Evolutionary conservation across 2,797 vertebrate genomes (phyloP).

Genomic region (Lepilemur septentrionalis): DNA sequence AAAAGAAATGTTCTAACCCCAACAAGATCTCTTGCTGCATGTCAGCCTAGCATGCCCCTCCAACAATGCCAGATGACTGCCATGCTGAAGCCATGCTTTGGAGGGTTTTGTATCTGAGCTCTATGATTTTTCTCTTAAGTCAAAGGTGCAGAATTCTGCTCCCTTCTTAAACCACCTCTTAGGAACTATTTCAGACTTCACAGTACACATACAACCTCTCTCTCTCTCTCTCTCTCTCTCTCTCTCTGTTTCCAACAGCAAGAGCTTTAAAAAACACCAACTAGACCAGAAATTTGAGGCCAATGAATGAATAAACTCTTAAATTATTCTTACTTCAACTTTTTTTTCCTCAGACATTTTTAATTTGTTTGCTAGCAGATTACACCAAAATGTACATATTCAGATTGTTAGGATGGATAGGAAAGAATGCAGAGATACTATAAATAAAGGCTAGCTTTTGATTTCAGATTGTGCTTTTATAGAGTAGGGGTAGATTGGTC

Average conservation of each 20-base stretch:
- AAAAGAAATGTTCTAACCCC: not conserved
- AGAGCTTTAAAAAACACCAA: not conserved
- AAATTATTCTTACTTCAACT: not conserved
- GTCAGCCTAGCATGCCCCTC: not conserved
- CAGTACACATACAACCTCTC: not conserved
- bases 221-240: too few relatives aligned
- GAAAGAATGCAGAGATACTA: not conserved
- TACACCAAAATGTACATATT: not conserved
- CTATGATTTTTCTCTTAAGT: slow-evolving; percentile 45
- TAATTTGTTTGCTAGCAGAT: not conserved
- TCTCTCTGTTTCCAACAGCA: not conserved
- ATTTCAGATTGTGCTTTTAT: not conserved
- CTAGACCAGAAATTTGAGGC: not conserved
- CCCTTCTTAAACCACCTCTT: slow-evolving; percentile 4
- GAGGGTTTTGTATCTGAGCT: slow-evolving; percentile 28
- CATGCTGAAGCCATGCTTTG: not conserved
- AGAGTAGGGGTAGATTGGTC: not conserved
- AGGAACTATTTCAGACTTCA: slow-evolving; percentile 20
- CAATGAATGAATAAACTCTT: not conserved
- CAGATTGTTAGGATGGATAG: not conserved
- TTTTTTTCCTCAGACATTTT: not conserved
- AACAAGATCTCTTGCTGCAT: not conserved
- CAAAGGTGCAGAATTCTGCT: slow-evolving; percentile 5
- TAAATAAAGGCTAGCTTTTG: not conserved
- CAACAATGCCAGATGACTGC: not conserved